Conservation (phyloP, 2,888 invertebrate genomes). For the Harpalus rufipes region DNA sequence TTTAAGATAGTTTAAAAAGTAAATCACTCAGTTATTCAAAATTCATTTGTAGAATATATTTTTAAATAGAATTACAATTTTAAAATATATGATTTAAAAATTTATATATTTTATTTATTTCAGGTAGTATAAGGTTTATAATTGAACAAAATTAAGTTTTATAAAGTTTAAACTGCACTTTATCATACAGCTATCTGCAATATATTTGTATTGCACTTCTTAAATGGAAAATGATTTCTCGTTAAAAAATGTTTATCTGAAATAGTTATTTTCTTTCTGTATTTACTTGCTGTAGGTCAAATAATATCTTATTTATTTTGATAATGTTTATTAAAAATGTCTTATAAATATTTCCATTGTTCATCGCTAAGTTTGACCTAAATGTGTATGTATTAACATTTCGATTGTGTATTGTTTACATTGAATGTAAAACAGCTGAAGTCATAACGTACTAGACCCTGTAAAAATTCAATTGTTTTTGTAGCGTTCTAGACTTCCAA, state of each 20-base stretch:
- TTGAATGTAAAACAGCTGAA: neutral
- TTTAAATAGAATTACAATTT: too few species aligned
- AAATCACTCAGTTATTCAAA: too few species aligned
- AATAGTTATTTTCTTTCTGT: slow-evolving; percentile 5
- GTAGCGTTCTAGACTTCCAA: neutral
- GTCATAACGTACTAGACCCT: neutral
- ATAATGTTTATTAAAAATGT: neutral
- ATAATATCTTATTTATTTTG: slow-evolving; percentile 12
- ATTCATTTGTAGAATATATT: too few species aligned
- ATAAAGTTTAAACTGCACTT: too few species aligned
- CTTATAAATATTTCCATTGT: neutral
- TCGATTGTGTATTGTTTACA: slow-evolving; percentile 6
- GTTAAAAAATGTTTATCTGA: neutral
- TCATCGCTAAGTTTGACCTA: neutral
- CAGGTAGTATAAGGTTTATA: too few species aligned
- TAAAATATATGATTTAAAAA: too few species aligned
- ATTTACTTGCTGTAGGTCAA: slow-evolving; percentile 31
- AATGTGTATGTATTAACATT: neutral
- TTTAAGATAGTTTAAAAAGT: too few species aligned
- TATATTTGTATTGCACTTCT: neutral
- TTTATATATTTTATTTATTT: too few species aligned
- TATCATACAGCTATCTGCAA: neutral
- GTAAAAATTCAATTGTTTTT: neutral
- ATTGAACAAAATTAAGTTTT: too few species aligned
- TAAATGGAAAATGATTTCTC: neutral